Evolutionary conservation across 1,140 invertebrate species (phyloP).

Genomic region (Halictus rubicundus): DNA sequence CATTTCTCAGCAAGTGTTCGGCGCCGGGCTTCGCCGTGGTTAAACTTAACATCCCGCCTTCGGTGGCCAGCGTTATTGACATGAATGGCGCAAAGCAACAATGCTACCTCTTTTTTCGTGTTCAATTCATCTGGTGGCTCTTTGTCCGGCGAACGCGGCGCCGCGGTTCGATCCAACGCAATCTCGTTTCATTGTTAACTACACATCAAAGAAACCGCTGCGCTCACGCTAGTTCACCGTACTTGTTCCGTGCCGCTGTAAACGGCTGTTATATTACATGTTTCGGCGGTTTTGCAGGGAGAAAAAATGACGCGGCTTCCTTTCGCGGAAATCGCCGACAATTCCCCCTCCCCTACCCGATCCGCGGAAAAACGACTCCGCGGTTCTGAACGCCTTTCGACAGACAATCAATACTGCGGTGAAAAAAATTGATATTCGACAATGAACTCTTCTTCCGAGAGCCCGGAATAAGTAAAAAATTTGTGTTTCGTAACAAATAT

Average conservation of each 20-base stretch:
- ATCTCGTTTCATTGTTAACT: slow-evolving; percentile 43
- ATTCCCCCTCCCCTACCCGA: background rate
- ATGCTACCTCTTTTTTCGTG: slow-evolving; percentile 40
- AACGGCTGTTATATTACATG: background rate
- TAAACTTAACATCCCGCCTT: slow-evolving; percentile 9
- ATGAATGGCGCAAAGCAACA: slow-evolving; percentile 31
- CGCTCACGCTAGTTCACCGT: background rate
- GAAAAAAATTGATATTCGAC: background rate
- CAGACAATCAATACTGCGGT: background rate
- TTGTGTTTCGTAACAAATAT: no score
- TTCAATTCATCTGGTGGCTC: slow-evolving; percentile 37
- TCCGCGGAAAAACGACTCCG: background rate
- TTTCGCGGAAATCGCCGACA: background rate
- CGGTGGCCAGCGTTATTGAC: slow-evolving; percentile 31
- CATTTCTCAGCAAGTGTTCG: background rate
- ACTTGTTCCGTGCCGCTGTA: background rate
- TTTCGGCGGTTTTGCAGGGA: background rate
- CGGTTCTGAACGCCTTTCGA: background rate
- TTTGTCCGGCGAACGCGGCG: slow-evolving; percentile 30
- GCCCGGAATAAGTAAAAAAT: background rate
- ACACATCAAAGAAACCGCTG: slow-evolving; percentile 39
- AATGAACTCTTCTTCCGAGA: background rate
- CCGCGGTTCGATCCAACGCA: slow-evolving; percentile 28
- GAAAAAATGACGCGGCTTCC: background rate
- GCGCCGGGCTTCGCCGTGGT: background rate